Evolutionary conservation across 2,888 invertebrate species (phyloP), one percentile per base, ranked within the genome.

Genomic region (Theretra japonica): DNA sequence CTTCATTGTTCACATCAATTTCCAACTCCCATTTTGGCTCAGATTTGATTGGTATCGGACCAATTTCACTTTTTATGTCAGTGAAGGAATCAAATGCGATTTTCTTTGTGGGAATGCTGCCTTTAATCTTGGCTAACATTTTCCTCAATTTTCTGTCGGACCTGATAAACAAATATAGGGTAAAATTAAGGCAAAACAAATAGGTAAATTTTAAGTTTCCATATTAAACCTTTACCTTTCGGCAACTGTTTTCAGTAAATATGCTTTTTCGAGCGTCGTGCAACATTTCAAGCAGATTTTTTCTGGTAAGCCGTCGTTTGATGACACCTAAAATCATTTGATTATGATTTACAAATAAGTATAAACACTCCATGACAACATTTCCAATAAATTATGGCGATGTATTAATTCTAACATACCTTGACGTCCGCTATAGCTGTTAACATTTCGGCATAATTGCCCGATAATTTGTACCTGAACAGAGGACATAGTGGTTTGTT

Each of bases 401-500:
- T 69, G 0, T 56, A 69, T n/a, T 74, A 75, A 69, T 53, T 60
- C 5, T 11, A 77, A 77, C 80, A 77, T 81, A 93, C 94, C 90
- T 94, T 94, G 68, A 94, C 93, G 81, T 94, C 92, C 48, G 94
- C 94, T 77, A 94, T 91, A 70, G 94, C 90, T 79, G 94, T 94
- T 73, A 94, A 87, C 94, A 94, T 94, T 90, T 94, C 94, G 70
- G 94, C 94, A 85, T 94, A 94, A 88, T 94, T 94, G 75, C 94
- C 94, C 76, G 93, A 91, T 75, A 92, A 82, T 80, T 93, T 92
- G 75, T 94, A 94, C 85, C 89, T 90, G 83, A 94, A 94, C 73
- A 94, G 83, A 59, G 94, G 93, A 79, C 92, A 92, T 79, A 94
- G 76, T 76, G 91, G 89, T 78, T 90, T 94, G 79, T 91, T 93